Conservation (phyloP, 2,797 vertebrate genomes). For the Lepilemur septentrionalis region DNA sequence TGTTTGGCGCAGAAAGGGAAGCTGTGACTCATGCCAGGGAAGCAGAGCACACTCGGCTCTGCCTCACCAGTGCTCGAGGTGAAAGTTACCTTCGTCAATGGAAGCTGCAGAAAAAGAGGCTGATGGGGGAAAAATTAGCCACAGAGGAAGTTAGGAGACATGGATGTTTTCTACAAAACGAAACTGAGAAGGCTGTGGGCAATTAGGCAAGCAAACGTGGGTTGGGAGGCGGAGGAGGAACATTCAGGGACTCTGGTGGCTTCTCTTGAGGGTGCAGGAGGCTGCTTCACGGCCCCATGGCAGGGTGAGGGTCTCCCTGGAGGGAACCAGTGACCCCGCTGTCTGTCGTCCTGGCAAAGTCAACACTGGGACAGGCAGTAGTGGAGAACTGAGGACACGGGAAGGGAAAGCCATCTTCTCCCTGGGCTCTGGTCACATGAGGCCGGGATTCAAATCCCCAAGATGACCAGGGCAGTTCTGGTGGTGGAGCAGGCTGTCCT, state of each 20-base stretch:
- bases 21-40: not conserved
- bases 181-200: not conserved
- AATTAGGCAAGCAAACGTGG: not conserved
- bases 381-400: not conserved
- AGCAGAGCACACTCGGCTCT: not conserved
- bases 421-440: accelerated
- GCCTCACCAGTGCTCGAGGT: not conserved
- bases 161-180: not conserved
- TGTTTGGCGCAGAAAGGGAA: not conserved
- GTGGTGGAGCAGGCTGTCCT: not conserved
- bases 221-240: not conserved
- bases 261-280: not conserved
- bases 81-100: not conserved
- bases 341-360: not conserved
- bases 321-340: not conserved
- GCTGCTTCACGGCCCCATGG: accelerated
- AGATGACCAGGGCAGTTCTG: not conserved
- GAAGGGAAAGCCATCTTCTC: not conserved
- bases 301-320: no score
- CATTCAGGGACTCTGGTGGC: not conserved
- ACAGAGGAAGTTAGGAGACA: not conserved
- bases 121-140: not conserved
- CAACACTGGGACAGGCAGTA: not conserved
- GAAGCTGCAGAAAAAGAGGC: not conserved
- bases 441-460: not conserved